phyloP scores from a whole-genome alignment of 2,888 invertebrate species.

The Nomada fabriciana region DNA sequence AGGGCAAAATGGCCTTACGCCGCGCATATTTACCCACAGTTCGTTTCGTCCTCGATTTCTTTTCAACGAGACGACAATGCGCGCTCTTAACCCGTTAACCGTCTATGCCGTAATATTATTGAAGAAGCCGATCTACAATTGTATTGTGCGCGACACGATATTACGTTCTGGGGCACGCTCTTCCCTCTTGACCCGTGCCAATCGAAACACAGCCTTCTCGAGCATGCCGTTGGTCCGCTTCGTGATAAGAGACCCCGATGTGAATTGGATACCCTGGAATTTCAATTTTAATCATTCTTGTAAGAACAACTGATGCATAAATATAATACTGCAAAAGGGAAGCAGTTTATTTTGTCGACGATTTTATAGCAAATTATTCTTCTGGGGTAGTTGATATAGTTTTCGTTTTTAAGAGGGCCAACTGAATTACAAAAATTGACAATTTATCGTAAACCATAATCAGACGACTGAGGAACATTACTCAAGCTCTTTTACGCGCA shows the following conservation, averaged over 20 bases:
- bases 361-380: no score
- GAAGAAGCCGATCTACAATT: conserved; percentile 70
- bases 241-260: background rate
- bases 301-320: background rate
- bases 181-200: conserved; percentile 67
- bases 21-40: conserved; percentile 71
- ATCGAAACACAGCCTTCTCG: conserved; percentile 55
- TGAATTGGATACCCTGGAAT: no score
- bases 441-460: no score
- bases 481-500: no score
- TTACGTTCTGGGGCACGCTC: conserved; percentile 69
- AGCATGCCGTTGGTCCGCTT: conserved; percentile 22
- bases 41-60: conserved; percentile 74
- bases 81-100: conserved; percentile 71
- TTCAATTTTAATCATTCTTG: no score
- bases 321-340: background rate
- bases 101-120: conserved; percentile 71
- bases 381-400: no score
- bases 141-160: conserved; percentile 68
- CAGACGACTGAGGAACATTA: no score
- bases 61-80: conserved; percentile 71
- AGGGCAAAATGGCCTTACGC: conserved; percentile 57
- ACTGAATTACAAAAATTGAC: no score
- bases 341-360: no score
- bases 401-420: no score